Conservation (phyloP, 2,797 vertebrate species). For the Rhadinocentrus ornatus region DNA sequence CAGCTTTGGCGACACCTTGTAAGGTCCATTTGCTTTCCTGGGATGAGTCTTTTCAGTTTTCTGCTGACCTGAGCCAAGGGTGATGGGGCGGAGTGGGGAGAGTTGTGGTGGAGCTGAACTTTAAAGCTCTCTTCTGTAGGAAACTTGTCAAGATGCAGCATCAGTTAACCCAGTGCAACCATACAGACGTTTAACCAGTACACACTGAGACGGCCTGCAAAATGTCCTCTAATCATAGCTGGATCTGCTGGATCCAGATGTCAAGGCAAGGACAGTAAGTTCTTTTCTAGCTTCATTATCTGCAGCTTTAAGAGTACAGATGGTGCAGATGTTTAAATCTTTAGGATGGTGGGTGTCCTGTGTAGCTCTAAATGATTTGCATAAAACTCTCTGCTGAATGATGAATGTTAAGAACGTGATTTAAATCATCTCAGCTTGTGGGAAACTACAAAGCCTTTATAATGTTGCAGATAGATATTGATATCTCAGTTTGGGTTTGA, state of each 20-base stretch:
- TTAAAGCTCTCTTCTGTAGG: too few relatives aligned
- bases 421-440: background rate
- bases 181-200: too few relatives aligned
- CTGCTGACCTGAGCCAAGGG: too few relatives aligned
- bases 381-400: slow-evolving; percentile 20
- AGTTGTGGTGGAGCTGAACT: too few relatives aligned
- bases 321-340: too few relatives aligned
- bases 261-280: background rate
- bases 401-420: background rate
- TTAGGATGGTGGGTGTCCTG: background rate
- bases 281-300: background rate
- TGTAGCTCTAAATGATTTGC: slow-evolving; percentile 5
- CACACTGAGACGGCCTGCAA: background rate
- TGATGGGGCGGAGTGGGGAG: too few relatives aligned
- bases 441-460: background rate
- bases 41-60: too few relatives aligned
- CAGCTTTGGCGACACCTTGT: too few relatives aligned
- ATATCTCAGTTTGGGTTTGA: background rate
- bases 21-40: too few relatives aligned
- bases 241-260: background rate
- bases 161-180: too few relatives aligned
- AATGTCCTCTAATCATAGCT: background rate
- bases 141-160: too few relatives aligned
- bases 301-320: background rate
- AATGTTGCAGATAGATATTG: background rate